phyloP scores from a whole-genome alignment of 53 echinoderm and acorn worm genomes.

The Echinometra lucunter region DNA sequence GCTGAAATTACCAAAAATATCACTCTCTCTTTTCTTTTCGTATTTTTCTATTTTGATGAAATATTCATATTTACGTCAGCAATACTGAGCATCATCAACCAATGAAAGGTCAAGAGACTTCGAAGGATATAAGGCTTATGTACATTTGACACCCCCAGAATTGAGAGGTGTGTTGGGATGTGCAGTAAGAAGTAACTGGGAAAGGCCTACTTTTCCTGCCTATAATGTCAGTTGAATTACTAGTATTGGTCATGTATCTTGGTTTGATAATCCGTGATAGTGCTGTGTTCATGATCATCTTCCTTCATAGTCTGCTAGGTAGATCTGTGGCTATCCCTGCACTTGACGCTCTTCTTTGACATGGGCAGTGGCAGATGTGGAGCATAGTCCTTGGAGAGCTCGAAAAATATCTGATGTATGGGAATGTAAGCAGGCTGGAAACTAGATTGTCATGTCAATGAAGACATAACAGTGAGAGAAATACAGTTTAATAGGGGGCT shows the following conservation, averaged over 20 bases:
- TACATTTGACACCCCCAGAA: not conserved
- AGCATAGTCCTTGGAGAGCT: not conserved
- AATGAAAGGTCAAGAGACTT: not conserved
- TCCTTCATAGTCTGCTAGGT: not conserved
- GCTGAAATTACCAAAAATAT: not conserved
- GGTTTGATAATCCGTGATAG: not conserved
- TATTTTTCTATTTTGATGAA: not conserved
- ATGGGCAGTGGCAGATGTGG: not conserved
- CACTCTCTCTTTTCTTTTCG: not conserved
- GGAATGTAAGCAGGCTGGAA: constrained; percentile 5
- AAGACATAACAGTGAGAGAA: no score
- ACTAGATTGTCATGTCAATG: not conserved
- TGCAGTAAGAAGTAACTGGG: not conserved
- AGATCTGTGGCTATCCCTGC: not conserved
- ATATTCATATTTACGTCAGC: constrained; percentile 32
- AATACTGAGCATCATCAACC: not conserved
- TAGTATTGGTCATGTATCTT: not conserved
- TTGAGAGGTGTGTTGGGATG: not conserved
- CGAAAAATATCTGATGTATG: not conserved
- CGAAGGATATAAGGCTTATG: constrained; percentile 15
- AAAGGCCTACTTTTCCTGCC: not conserved
- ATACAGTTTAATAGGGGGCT: no score
- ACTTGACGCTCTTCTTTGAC: not conserved
- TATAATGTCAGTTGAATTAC: not conserved
- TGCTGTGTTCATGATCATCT: not conserved